phyloP scores from a whole-genome alignment of 1,140 invertebrate genomes.

The Drosophila nigromelanica region DNA sequence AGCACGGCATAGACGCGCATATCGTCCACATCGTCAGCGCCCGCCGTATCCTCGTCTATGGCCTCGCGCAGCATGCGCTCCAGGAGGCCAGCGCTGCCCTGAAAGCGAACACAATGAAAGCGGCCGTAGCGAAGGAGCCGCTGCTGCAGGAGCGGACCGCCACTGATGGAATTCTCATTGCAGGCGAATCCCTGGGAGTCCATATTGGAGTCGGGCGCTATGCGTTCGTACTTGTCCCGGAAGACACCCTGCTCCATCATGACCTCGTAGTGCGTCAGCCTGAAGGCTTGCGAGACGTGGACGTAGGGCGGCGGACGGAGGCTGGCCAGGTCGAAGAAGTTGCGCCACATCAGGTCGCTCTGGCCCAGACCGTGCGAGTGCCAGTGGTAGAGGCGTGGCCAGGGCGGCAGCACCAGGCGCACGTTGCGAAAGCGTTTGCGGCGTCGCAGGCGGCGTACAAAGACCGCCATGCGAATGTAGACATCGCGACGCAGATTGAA shows the following conservation, averaged over 20 bases:
- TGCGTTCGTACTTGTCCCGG: conserved; percentile 91
- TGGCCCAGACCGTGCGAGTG: conserved; percentile 85
- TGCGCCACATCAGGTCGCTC: conserved; percentile 87
- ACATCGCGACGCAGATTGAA: conserved; percentile 98
- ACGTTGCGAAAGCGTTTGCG: conserved; percentile 84
- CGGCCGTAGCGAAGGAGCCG: conserved; percentile 84
- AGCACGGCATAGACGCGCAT: conserved; percentile 89
- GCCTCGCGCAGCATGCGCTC: conserved; percentile 84
- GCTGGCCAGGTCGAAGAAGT: conserved; percentile 94
- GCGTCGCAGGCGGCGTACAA: conserved; percentile 88
- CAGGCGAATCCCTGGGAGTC: conserved; percentile 25
- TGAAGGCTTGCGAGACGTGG: conserved; percentile 89
- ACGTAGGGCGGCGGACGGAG: conserved; percentile 85
- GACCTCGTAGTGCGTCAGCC: conserved; percentile 94
- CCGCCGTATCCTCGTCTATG: conserved; percentile 58
- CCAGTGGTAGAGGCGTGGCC: conserved; percentile 96
- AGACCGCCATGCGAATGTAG: conserved; percentile 94
- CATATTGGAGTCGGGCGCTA: conserved; percentile 84
- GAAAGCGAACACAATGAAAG: conserved; percentile 92
- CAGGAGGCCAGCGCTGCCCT: conserved; percentile 90
- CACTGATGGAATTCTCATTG: conserved; percentile 56
- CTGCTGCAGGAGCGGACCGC: conserved; percentile 66
- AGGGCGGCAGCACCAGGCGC: conserved; percentile 93
- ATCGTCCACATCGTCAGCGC: conserved; percentile 37
- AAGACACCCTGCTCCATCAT: conserved; percentile 93